phyloP scores from a whole-genome alignment of 2,113 vertebrate genomes.

The Nesospiza acunhae region DNA sequence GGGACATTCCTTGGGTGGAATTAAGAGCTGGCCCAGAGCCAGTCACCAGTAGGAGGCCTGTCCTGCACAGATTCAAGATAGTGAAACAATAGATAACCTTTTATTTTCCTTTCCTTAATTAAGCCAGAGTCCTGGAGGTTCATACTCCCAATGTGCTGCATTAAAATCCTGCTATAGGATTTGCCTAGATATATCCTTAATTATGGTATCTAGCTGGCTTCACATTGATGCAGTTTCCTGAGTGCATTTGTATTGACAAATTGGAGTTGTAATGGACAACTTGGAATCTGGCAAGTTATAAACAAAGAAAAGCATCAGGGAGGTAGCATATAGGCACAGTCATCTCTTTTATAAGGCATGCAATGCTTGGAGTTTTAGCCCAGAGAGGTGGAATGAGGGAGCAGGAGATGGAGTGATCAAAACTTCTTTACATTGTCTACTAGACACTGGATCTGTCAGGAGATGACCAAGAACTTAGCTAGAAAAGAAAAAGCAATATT shows the following conservation, averaged over 20 bases:
- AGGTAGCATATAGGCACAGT: neutral
- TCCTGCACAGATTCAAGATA: neutral
- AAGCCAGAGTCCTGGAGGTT: neutral
- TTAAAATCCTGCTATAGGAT: neutral
- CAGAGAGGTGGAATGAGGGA: neutral
- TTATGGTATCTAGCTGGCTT: neutral
- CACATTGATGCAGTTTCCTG: neutral
- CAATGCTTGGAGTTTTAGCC: neutral
- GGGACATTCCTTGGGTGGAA: neutral
- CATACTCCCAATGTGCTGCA: neutral
- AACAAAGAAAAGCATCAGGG: neutral
- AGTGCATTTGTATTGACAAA: neutral
- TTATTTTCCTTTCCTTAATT: neutral
- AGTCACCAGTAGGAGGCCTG: neutral
- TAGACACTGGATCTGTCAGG: neutral
- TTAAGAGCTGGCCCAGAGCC: neutral
- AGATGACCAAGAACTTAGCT: neutral
- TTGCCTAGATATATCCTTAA: neutral
- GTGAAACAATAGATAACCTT: neutral
- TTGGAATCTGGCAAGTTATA: neutral
- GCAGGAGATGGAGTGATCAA: neutral
- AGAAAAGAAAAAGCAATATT: neutral
- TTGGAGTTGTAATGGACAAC: neutral
- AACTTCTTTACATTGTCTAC: neutral
- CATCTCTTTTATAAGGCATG: neutral